A percentile compares a stretch with the other conserved stretches of the same genome.
These are phyloP conservation scores for Cactoblastis cactorum DNA, from an alignment of 2,888 invertebrate genomes.

Conservation along the genomic window DNA sequence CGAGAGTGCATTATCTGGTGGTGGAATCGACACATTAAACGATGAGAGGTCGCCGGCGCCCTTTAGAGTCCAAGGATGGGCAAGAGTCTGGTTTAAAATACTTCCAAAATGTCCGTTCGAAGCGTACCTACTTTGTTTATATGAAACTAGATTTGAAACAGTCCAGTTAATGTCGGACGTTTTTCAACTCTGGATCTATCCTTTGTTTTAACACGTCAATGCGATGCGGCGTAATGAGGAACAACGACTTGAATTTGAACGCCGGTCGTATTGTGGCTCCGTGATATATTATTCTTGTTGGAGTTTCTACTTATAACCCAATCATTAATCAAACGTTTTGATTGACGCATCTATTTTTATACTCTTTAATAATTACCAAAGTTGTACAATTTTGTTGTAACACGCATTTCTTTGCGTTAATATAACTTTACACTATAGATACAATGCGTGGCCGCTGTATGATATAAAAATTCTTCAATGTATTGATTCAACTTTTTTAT, in stretches of 20 bases:
- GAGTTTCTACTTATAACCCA: slow-evolving; percentile 26
- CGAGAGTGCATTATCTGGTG: slow-evolving; percentile 49
- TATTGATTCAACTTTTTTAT: too few relatives aligned
- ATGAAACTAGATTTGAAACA: background rate
- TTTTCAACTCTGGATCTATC: background rate
- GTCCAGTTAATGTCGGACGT: background rate
- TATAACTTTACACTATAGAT: too few relatives aligned
- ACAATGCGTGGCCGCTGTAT: too few relatives aligned
- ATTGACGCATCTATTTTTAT: background rate
- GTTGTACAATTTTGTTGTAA: too few relatives aligned
- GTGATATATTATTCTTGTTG: slow-evolving; percentile 38
- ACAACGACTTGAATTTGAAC: slow-evolving; percentile 18
- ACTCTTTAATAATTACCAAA: background rate
- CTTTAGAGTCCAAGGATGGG: slow-evolving; percentile 32
- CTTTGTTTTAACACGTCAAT: slow-evolving; percentile 56
- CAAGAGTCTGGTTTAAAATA: slow-evolving; percentile 28
- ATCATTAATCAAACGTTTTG: slow-evolving; percentile 29
- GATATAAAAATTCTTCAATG: too few relatives aligned
- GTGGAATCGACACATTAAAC: slow-evolving; percentile 60
- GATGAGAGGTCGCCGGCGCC: slow-evolving; percentile 39
- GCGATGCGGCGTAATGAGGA: slow-evolving; percentile 49
- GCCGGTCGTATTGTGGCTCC: slow-evolving; percentile 33
- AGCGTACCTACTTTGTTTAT: too few relatives aligned
- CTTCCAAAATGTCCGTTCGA: background rate
- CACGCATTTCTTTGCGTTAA: too few relatives aligned